These are phyloP conservation scores for Epinotia demarniana DNA, from an alignment of 2,888 invertebrate genomes.

Conservation along the genomic window DNA sequence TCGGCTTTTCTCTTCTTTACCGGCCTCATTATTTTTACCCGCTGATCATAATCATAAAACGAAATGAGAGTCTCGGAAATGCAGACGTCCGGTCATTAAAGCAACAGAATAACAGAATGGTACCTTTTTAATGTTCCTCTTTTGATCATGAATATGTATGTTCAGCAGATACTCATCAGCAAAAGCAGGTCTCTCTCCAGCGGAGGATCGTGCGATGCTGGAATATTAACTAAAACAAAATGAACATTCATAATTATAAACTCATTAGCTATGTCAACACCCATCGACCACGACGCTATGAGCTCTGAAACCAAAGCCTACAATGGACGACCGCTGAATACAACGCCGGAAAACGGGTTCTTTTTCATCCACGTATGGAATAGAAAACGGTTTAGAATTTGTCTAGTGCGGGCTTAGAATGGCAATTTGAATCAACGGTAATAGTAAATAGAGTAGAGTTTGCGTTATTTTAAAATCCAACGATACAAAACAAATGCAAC, in stretches of 20 bases:
- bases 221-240: neutral
- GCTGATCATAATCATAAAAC: no score
- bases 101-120: neutral
- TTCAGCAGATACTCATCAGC: neutral
- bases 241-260: slow-evolving; percentile 7
- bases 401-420: neutral
- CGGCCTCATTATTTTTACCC: no score
- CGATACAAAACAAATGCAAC: no score
- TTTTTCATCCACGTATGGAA: neutral
- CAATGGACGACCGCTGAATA: slow-evolving; percentile 14
- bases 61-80: no score
- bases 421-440: no score
- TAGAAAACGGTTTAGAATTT: neutral
- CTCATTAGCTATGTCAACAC: slow-evolving; percentile 9
- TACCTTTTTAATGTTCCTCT: neutral
- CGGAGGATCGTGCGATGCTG: neutral
- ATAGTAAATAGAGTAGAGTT: no score
- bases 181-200: neutral
- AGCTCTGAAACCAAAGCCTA: slow-evolving; percentile 23
- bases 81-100: neutral
- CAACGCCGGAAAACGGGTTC: neutral
- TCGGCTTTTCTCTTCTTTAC: no score
- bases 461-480: no score
- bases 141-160: slow-evolving; percentile 2
- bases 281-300: slow-evolving; percentile 13